Conservation (phyloP, 1,140 invertebrate genomes). For the Drepana arcuata region DNA sequence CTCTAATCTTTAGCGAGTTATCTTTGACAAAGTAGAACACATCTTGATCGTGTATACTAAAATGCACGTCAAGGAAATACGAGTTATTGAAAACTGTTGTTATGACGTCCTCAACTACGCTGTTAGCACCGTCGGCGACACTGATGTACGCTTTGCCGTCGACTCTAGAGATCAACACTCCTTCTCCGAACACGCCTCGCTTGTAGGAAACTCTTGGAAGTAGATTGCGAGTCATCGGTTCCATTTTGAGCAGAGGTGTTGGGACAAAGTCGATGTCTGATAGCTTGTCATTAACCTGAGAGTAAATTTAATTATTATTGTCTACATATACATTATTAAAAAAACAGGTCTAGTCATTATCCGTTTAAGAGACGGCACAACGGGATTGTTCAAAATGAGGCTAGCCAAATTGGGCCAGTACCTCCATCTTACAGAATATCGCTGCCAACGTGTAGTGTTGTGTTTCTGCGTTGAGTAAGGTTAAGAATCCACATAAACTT, state of each 20-base stretch:
- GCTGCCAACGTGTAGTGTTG: too few species aligned
- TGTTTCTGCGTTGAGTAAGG: too few species aligned
- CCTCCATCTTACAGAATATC: too few species aligned
- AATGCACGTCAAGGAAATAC: constrained; percentile 91
- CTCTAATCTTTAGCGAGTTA: constrained; percentile 86
- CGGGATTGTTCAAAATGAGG: too few species aligned
- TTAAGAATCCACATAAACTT: too few species aligned
- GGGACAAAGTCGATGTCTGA: constrained; percentile 87
- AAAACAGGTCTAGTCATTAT: too few species aligned
- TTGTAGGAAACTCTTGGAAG: constrained; percentile 86
- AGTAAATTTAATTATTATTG: too few species aligned
- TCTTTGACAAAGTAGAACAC: constrained; percentile 97
- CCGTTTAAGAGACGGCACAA: too few species aligned
- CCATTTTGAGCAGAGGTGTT: constrained; percentile 84
- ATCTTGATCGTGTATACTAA: constrained; percentile 93
- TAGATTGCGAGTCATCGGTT: constrained; percentile 85
- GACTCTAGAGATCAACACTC: constrained; percentile 88
- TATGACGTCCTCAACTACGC: constrained; percentile 92
- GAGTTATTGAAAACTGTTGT: constrained; percentile 95
- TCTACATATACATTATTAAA: too few species aligned
- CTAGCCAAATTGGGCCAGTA: too few species aligned
- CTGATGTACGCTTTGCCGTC: constrained; percentile 86
- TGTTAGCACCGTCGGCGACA: constrained; percentile 87
- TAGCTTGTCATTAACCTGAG: constrained; percentile 85
- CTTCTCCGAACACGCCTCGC: constrained; percentile 90